These are phyloP conservation scores for Actinemys pallida DNA, from an alignment of 2,113 vertebrate genomes.

Conservation along the genomic window DNA sequence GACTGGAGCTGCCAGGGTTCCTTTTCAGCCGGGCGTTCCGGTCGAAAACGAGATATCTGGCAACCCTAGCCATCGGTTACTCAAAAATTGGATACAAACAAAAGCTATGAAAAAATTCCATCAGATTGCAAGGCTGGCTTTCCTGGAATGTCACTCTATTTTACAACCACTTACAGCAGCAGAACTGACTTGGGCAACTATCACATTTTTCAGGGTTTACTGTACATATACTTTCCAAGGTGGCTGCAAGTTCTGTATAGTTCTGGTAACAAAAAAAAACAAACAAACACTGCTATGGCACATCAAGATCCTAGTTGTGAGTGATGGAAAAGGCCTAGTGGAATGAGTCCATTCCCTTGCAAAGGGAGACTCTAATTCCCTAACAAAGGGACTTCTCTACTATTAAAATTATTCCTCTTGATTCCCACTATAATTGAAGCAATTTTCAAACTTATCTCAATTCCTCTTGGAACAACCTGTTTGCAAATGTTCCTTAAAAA, in stretches of 20 bases:
- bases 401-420: background rate
- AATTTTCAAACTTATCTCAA: background rate
- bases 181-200: background rate
- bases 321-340: background rate
- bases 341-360: background rate
- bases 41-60: no score
- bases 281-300: fast-evolving
- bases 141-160: background rate
- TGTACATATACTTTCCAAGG: fast-evolving
- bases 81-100: background rate
- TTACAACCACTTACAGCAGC: fast-evolving
- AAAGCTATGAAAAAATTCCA: background rate
- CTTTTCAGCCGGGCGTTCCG: no score
- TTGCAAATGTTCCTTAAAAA: background rate
- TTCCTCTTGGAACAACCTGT: background rate
- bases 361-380: background rate
- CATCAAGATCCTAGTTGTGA: fast-evolving
- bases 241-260: fast-evolving
- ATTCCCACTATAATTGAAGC: fast-evolving
- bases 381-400: background rate
- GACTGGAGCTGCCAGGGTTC: no score
- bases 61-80: background rate
- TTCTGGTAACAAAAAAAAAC: background rate
- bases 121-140: background rate
- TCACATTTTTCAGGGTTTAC: background rate